Evolutionary conservation across 2,113 vertebrate species (phyloP).

Genomic region (Piaya cayana): DNA sequence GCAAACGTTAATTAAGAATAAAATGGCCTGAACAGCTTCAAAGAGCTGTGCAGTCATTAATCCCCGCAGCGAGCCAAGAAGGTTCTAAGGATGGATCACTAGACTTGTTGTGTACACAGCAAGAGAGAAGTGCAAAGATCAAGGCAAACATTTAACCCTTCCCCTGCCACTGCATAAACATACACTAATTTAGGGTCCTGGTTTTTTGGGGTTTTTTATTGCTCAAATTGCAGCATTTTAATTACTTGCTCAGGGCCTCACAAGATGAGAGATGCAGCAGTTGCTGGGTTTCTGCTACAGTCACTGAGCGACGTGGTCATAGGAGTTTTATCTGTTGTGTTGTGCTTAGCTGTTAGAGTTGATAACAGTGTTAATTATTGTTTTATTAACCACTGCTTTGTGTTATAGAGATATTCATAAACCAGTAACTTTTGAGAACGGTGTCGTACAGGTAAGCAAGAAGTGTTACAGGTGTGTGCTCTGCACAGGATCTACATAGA

Average conservation of each 20-base stretch:
- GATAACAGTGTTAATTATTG: neutral
- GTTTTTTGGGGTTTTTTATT: neutral
- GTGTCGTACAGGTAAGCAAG: neutral
- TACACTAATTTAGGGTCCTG: neutral
- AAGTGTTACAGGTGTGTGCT: neutral
- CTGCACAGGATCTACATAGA: neutral
- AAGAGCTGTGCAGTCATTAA: conserved; percentile 42
- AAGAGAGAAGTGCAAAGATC: conserved; percentile 10
- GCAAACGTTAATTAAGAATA: conserved; percentile 48
- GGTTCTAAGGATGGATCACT: conserved; percentile 28
- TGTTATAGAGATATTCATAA: neutral
- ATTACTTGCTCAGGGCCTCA: neutral
- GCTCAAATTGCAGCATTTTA: neutral
- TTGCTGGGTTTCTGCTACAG: neutral
- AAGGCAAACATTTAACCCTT: neutral
- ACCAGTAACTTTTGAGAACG: neutral
- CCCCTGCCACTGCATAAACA: neutral
- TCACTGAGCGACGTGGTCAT: neutral
- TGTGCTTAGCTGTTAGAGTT: neutral
- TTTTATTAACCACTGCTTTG: neutral
- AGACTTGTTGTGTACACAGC: neutral
- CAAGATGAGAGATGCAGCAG: neutral
- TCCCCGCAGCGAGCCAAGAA: conserved; percentile 7
- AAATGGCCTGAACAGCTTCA: conserved; percentile 28
- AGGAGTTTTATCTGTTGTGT: neutral